phyloP scores from a whole-genome alignment of 2,797 vertebrate species.

The Tinamus major region DNA sequence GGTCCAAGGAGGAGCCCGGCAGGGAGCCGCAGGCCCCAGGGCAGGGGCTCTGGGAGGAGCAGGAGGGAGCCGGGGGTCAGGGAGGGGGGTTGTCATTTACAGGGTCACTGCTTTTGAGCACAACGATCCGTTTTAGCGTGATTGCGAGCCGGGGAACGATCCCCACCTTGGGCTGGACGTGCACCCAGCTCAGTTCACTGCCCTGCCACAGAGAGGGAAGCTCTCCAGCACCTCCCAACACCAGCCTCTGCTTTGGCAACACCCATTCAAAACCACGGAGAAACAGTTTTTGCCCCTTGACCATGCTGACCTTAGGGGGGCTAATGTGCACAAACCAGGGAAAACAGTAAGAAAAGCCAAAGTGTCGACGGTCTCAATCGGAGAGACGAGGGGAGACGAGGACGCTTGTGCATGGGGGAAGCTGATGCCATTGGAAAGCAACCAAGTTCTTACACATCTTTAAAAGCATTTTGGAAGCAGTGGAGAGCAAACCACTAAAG shows the following conservation, averaged over 20 bases:
- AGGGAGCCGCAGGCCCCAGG: not conserved
- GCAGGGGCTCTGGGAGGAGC: conserved; percentile 19
- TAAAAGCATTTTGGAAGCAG: not conserved
- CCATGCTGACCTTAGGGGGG: not conserved
- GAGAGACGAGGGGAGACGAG: not conserved
- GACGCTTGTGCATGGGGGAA: not conserved
- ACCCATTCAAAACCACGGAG: not conserved
- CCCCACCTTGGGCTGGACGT: not conserved
- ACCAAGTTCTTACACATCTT: not conserved
- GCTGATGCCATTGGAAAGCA: not conserved
- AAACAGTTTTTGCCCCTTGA: not conserved
- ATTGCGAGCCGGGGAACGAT: not conserved
- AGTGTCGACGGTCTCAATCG: not conserved
- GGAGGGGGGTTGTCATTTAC: conserved; percentile 65
- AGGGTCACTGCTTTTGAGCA: conserved; percentile 62
- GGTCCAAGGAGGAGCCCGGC: not conserved
- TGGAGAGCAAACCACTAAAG: not conserved
- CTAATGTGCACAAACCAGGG: conserved; percentile 3
- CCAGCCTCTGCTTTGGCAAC: not conserved
- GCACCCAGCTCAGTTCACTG: not conserved
- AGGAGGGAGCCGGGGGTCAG: not conserved
- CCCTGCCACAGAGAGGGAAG: not conserved
- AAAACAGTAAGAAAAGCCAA: not conserved
- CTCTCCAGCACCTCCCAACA: not conserved
- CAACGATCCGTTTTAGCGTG: conserved; percentile 7